These are phyloP conservation scores for Corythaeola cristata DNA, from an alignment of 2,113 vertebrate genomes.

Conservation along the genomic window DNA sequence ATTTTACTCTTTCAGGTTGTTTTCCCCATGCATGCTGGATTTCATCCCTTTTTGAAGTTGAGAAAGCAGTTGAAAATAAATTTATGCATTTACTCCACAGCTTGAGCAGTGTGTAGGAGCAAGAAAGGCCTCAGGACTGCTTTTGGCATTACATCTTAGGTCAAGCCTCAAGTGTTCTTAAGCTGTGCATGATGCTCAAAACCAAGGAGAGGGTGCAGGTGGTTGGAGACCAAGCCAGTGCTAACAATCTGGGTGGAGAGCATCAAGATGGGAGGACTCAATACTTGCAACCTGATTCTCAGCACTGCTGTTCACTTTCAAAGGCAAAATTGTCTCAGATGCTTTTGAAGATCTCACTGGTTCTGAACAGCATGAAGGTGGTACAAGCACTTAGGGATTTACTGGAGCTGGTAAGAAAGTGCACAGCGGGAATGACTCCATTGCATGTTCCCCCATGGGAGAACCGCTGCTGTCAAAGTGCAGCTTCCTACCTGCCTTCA, in stretches of 20 bases:
- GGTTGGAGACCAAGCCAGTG: not conserved
- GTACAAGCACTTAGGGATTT: not conserved
- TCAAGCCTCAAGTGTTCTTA: not conserved
- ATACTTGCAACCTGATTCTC: not conserved
- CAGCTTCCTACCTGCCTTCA: not conserved
- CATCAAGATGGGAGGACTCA: not conserved
- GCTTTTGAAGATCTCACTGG: not conserved
- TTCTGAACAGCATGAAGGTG: not conserved
- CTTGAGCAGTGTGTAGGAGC: not conserved
- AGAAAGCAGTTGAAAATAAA: not conserved
- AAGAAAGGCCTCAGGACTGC: not conserved
- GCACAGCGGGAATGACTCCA: not conserved
- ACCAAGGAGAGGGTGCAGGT: not conserved
- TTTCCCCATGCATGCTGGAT: not conserved
- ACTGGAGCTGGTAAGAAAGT: not conserved
- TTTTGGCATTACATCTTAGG: not conserved
- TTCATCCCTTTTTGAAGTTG: not conserved
- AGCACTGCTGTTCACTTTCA: not conserved
- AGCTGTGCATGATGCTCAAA: not conserved
- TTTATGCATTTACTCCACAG: not conserved
- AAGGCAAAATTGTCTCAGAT: not conserved
- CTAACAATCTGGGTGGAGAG: not conserved
- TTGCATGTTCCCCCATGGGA: rapidly evolving
- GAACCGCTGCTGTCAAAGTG: not conserved
- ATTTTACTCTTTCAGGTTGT: not conserved